phyloP scores from a whole-genome alignment of 2,113 vertebrate genomes.

The Nanorana parkeri region DNA sequence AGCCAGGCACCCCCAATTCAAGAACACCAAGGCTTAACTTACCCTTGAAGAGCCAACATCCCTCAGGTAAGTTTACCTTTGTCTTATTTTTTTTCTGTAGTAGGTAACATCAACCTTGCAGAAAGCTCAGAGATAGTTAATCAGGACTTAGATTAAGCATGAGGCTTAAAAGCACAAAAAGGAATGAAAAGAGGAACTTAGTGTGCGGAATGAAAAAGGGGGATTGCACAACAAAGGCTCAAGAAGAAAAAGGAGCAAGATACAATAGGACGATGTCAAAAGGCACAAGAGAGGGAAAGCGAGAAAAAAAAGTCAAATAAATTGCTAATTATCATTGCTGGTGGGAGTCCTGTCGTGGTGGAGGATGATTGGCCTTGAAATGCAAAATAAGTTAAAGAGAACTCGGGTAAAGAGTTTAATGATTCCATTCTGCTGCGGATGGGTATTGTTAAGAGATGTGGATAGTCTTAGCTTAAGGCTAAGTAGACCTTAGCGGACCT shows the following conservation, averaged over 20 bases:
- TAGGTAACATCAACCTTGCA: conserved; percentile 9
- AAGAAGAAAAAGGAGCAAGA: conserved; percentile 11
- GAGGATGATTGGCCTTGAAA: conserved; percentile 24
- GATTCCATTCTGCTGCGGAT: not conserved
- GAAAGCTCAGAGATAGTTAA: not conserved
- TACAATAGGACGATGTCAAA: conserved; percentile 22
- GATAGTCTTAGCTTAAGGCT: conserved; percentile 25
- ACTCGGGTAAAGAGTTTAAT: conserved; percentile 34
- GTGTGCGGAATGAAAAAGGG: not conserved
- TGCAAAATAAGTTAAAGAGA: conserved; percentile 35
- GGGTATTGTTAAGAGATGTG: conserved; percentile 8
- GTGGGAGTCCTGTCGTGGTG: conserved; percentile 34
- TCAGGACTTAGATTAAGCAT: not conserved
- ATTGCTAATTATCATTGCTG: conserved; percentile 32
- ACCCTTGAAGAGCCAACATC: not conserved
- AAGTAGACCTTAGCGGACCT: not conserved
- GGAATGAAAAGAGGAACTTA: conserved; percentile 10
- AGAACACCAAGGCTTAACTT: conserved; percentile 5
- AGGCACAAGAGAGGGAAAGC: conserved; percentile 9
- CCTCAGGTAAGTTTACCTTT: conserved; percentile 28
- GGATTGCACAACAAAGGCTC: conserved; percentile 24
- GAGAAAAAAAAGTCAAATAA: conserved; percentile 8
- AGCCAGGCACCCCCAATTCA: conserved; percentile 12
- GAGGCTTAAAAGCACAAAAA: conserved; percentile 23
- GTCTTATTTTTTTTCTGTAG: not conserved